A percentile compares a stretch with the other conserved stretches of the same genome.
phyloP scores from a whole-genome alignment of 2,888 invertebrate species.

The Mythimna pallens region DNA sequence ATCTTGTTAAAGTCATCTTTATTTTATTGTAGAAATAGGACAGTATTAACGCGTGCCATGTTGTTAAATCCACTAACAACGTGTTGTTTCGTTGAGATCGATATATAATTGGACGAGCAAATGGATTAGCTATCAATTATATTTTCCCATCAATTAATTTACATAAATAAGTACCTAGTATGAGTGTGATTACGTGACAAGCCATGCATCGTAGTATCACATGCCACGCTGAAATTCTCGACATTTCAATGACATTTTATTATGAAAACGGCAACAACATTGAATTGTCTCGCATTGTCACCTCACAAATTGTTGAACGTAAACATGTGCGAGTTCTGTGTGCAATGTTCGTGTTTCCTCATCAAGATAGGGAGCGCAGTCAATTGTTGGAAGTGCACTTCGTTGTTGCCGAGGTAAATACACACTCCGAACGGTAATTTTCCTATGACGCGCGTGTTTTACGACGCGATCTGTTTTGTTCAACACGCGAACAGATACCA shows the following conservation, averaged over 20 bases:
- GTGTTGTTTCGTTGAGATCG: neutral
- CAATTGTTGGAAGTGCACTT: slow-evolving; percentile 84
- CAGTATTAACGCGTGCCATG: neutral
- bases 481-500: slow-evolving; percentile 58
- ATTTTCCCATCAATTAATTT: slow-evolving; percentile 17
- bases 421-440: slow-evolving; percentile 67
- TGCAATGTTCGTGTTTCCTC: slow-evolving; percentile 74
- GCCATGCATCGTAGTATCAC: neutral
- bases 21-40: neutral
- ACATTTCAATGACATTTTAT: slow-evolving; percentile 42
- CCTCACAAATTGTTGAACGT: slow-evolving; percentile 58
- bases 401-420: slow-evolving; percentile 74
- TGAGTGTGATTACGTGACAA: slow-evolving; percentile 5
- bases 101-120: slow-evolving; percentile 17
- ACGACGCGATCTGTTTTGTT: slow-evolving; percentile 56
- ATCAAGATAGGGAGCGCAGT: slow-evolving; percentile 75
- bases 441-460: slow-evolving; percentile 64
- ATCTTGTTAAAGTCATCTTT: neutral
- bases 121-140: neutral
- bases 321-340: slow-evolving; percentile 60
- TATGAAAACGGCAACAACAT: slow-evolving; percentile 41
- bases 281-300: slow-evolving; percentile 56
- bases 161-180: neutral
- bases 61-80: neutral
- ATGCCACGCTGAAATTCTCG: slow-evolving; percentile 17